Base-by-base conservation (phyloP, 2,888 invertebrate species). In the Plebejus anna region DNA sequence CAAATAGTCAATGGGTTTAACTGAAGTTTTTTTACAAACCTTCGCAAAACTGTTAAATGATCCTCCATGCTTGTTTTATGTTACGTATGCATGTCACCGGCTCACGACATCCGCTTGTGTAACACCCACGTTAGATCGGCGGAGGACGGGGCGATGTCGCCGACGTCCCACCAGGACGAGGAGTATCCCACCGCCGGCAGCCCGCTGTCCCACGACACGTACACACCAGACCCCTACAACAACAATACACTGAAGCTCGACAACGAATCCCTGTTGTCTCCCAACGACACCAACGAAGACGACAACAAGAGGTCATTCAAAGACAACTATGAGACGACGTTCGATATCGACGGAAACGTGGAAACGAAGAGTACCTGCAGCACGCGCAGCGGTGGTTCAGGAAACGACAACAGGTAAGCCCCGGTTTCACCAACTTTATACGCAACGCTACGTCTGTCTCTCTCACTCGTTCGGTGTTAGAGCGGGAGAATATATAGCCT, bases 351-450 rank as follows among this genome's bases (percentile, higher is more conserved):
- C 86, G 98, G 98, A 79, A 98, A 98, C 89, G 97, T 98, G 80
- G 98, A 98, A 89, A 98, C 98, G 4, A 96, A 98, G 83, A 98
- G 98, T 81, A 97, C 97, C 80, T 97, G 97, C 88, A 97, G 97
- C 89, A 95, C 96, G 76, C 96, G 96, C 84, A 96, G 96, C 83
- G 96, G 96, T 79, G 96, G 97, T 82, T 97, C 97, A 38, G 96
- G 96, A 83, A 97, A 97, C 83, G 97, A 97, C 85, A 96, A 95
- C 95, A 96, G 97, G 97, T 97, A 95, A 89, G n/a, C 2, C 6
- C 5, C n/a, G 16, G n/a, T 57, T 57, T 57, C 42, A 42, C 42
- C 42, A 42, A 38, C 38, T 6, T 38, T 38, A 38, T 6, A 38
- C 38, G 38, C 38, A 47, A 51, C 11, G 13, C 42, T 51, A 13